Evolutionary conservation across 2,113 vertebrate species (phyloP), one percentile per base, ranked within the genome.

Genomic region (Forbesichthys agassizii): DNA sequence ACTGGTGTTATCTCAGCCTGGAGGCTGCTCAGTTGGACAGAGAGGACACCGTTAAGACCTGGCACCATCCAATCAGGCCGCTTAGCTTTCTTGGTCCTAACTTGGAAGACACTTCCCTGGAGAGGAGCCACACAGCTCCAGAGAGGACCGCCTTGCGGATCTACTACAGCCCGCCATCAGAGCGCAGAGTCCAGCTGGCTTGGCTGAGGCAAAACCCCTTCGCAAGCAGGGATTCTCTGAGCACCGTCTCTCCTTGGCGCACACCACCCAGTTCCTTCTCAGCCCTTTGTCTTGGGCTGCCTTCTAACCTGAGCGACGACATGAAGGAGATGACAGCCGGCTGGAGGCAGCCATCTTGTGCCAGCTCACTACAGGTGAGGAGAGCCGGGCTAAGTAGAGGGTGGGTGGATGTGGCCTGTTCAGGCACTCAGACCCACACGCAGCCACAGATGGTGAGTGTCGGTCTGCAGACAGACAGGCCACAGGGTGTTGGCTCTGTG

Each of bases 241-340:
- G 67, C 56, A 75, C 59, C 0, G 73, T 0, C 68, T 93, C 33
- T 33, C 91, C 0, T 11, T 94, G 0, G 92, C 93, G 70, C 87
- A 94, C 0, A 27, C 54, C 76, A 83, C 93, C 57, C 82, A 94
- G 0, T 56, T 95, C 83, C 74, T 77, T 90, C 64, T 79, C 89
- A 5, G 74, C 69, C 33, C 76, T 89, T 61, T 84, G 94, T 77
- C 88, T 97, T 53, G 94, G 94, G 77, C 95, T 96, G 3, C 93
- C 95, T 0, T 91, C 94, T 46, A 99, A 99, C 90, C 93, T 99
- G 92, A 98, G 98, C 0, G 96, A 99, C 0, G 96, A 99, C 87
- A 97, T 98, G 96, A 99, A 99, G 87, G 96, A 99, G 79, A 98
- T 98, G 79, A 96, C 95, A 49, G 96, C 95, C 71, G 91, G 94